phyloP scores from a whole-genome alignment of 2,888 invertebrate species.

The Leptura quadrifasciata region DNA sequence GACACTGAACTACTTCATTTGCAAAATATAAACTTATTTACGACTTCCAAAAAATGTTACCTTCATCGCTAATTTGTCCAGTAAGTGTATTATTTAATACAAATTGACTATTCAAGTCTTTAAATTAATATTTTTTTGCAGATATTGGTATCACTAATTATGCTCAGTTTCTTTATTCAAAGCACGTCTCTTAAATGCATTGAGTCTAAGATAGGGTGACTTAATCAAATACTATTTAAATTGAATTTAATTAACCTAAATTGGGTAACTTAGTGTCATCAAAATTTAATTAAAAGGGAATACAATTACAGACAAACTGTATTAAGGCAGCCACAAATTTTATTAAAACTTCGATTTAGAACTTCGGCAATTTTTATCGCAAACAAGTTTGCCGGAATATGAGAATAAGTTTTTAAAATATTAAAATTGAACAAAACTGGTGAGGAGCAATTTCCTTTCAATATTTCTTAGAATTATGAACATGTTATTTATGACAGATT shows the following conservation, averaged over 20 bases:
- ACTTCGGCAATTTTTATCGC: background rate
- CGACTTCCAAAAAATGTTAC: too few relatives aligned
- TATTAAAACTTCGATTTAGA: background rate
- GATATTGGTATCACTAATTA: too few relatives aligned
- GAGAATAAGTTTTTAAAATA: background rate
- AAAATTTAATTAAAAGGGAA: slow-evolving; percentile 7
- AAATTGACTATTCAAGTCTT: too few relatives aligned
- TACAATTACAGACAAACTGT: background rate
- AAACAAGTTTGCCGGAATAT: background rate
- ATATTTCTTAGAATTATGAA: too few relatives aligned
- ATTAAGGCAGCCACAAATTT: background rate
- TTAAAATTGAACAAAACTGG: background rate
- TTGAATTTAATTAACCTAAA: slow-evolving; percentile 7
- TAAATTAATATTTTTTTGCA: too few relatives aligned
- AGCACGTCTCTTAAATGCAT: background rate
- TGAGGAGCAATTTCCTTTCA: too few relatives aligned
- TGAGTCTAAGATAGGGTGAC: background rate
- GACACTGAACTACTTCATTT: too few relatives aligned
- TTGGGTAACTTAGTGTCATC: slow-evolving; percentile 3
- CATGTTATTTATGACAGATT: too few relatives aligned
- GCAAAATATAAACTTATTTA: too few relatives aligned
- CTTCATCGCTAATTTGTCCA: too few relatives aligned
- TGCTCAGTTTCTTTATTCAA: background rate
- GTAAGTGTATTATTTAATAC: too few relatives aligned
- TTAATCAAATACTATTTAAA: slow-evolving; percentile 7